Percentiles rank a stretch among this genome's conserved stretches.
phyloP scores from a whole-genome alignment of 1,140 invertebrate genomes.

The Bombus affinis region DNA sequence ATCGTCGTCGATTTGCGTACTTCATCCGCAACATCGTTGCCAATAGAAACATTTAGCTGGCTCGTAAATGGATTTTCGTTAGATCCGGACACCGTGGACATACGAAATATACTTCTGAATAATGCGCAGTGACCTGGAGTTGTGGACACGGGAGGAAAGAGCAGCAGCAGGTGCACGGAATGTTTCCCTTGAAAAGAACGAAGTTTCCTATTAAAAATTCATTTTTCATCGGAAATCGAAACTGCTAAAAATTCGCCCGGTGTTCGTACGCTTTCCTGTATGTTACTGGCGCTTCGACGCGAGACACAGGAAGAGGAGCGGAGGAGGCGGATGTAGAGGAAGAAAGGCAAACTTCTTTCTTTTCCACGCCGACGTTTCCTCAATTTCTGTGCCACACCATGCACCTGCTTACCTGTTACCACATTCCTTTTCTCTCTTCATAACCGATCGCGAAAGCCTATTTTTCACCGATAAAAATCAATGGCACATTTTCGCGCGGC shows the following conservation, averaged over 20 bases:
- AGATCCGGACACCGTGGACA: no score
- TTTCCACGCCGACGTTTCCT: not conserved
- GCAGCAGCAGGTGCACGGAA: no score
- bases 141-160: not conserved
- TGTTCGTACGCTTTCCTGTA: not conserved
- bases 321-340: not conserved
- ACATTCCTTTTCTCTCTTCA: constrained; percentile 37
- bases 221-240: constrained; percentile 45
- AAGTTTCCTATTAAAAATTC: constrained; percentile 24
- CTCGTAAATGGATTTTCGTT: no score
- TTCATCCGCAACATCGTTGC: no score
- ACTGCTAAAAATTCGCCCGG: constrained; percentile 27
- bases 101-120: no score
- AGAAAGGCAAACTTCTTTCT: not conserved
- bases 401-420: constrained; percentile 50
- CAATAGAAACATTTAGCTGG: no score
- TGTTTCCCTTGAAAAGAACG: not conserved
- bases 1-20: no score
- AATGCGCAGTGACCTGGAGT: not conserved
- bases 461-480: constrained; percentile 71
- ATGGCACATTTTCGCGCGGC: constrained; percentile 62
- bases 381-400: constrained; percentile 35
- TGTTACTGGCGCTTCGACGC: not conserved
- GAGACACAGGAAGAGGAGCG: not conserved
- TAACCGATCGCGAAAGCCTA: constrained; percentile 58